Evolutionary conservation across 2,113 vertebrate genomes (phyloP).

Genomic region (mouse (Mus musculus)): DNA sequence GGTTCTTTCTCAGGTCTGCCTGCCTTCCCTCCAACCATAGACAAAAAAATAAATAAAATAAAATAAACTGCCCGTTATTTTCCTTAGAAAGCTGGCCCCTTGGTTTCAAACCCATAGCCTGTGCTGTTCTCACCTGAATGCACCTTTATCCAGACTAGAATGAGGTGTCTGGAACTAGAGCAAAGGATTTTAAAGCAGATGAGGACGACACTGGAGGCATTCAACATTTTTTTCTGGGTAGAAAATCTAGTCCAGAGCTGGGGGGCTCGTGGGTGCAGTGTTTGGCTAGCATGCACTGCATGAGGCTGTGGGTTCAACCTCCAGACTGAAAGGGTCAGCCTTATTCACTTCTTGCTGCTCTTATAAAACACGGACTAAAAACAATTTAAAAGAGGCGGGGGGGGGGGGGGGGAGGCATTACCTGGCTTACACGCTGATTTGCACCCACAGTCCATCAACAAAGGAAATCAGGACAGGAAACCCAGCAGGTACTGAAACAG

Average conservation of each 20-base stretch:
- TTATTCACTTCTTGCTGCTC: neutral
- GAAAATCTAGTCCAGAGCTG: neutral
- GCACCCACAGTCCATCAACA: neutral
- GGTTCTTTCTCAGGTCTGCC: neutral
- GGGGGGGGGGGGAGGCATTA: neutral
- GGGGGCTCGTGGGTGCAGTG: neutral
- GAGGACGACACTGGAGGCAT: neutral
- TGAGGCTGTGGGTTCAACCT: neutral
- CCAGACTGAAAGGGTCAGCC: neutral
- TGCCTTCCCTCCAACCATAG: neutral
- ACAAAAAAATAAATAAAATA: no score
- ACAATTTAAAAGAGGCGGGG: neutral
- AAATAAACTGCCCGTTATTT: neutral
- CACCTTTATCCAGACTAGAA: neutral
- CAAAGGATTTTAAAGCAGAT: neutral
- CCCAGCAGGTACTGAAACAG: neutral
- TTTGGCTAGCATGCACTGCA: neutral
- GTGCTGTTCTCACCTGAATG: rapidly evolving
- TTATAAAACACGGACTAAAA: neutral
- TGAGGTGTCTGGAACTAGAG: neutral
- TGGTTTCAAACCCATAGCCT: neutral
- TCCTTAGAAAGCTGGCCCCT: neutral
- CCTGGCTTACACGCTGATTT: neutral
- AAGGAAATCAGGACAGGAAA: neutral
- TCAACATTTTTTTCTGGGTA: neutral